Evolutionary conservation across 2,797 vertebrate genomes (phyloP).

Genomic region (Odontamblyopus lacepedii): DNA sequence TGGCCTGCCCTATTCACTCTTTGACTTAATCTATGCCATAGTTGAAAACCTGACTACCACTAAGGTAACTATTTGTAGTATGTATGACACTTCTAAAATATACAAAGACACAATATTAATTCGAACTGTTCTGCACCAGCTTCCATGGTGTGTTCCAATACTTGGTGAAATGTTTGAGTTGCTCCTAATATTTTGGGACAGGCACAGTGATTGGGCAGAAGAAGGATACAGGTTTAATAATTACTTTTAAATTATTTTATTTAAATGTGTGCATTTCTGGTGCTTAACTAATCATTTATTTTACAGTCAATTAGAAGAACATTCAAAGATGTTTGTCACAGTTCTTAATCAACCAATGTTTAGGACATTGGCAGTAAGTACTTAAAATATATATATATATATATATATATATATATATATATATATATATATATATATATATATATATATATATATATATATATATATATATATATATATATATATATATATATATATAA

Average conservation of each 20-base stretch:
- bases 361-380: slow-evolving; percentile 68
- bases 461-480: no score
- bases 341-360: slow-evolving; percentile 63
- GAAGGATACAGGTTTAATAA: slow-evolving; percentile 65
- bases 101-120: background rate
- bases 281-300: slow-evolving; percentile 22
- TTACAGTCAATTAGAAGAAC: slow-evolving; percentile 62
- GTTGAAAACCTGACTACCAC: slow-evolving; percentile 68
- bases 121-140: slow-evolving; percentile 58
- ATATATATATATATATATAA: no score
- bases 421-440: no score
- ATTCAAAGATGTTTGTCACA: slow-evolving; percentile 61
- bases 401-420: no score
- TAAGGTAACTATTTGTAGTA: slow-evolving; percentile 71
- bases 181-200: slow-evolving; percentile 80
- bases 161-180: slow-evolving; percentile 77
- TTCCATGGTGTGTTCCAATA: slow-evolving; percentile 73
- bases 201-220: slow-evolving; percentile 71
- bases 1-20: slow-evolving; percentile 76
- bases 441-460: no score
- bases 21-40: slow-evolving; percentile 74
- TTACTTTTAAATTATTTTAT: background rate
- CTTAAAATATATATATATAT: no score
- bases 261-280: background rate
- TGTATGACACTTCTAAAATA: slow-evolving; percentile 1